Base-by-base conservation (phyloP, 2,113 vertebrate genomes). In the Lophius piscatorius region DNA sequence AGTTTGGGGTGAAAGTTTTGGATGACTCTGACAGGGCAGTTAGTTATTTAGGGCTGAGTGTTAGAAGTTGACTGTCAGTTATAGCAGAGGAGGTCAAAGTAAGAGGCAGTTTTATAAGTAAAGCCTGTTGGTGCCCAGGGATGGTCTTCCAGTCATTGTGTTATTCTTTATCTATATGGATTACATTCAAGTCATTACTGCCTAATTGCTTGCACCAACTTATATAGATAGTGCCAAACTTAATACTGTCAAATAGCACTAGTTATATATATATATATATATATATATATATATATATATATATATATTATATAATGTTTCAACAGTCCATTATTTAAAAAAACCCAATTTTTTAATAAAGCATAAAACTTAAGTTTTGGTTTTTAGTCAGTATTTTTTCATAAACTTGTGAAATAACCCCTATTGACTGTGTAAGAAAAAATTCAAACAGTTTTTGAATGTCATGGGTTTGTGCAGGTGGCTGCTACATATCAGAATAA, bases 11-110 rank as follows among this genome's bases (percentile, higher is more conserved):
- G 59, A 68, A 70, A 69, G 75, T 75, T 78, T 67, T 60, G 71
- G 62, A 83, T 72, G 72, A 45, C 29, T 6, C 44, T 54, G 10
- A 20, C 8, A 7, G 57, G 20, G 33, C 2, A 42, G 61, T 47
- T 35, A 70, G 61, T 71, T 60, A 47, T 75, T 78, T 55, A 62
- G 69, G 29, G 50, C 38, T 47, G 64, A 55, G 59, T 73, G 71
- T 26, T 78, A 39, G 71, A 86, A 83, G 64, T 84, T 85, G 76
- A 45, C 76, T 59, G 82, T 80, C 74, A 70, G 63, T 58, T n/a
- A 3, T 4, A 51, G 60, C 24, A 16, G 16, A 54, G 42, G 29
- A 34, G 42, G 40, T 35, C 21, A 7, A 23, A 35, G 50, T 52
- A 22, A 1, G 60, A 78, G 64, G 23, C 33, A 16, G 69, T 49